phyloP scores from a whole-genome alignment of 2,113 vertebrate genomes.

The Gadus chalcogrammus region DNA sequence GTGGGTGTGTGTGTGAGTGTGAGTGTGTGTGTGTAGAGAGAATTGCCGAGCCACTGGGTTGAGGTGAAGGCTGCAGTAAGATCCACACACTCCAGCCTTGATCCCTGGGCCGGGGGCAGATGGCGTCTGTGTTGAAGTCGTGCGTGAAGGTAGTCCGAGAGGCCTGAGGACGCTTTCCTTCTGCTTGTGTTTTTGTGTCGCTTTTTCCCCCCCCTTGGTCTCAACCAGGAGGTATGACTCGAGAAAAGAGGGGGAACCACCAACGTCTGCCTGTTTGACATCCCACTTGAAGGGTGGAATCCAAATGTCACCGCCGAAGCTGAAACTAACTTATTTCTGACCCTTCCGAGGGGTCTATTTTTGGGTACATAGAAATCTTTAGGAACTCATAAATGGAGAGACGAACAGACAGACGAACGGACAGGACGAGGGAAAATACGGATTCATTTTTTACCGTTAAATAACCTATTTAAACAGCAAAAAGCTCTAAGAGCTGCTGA shows the following conservation, averaged over 20 bases:
- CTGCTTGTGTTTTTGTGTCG: not conserved
- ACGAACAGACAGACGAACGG: too few species aligned
- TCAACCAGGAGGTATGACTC: not conserved
- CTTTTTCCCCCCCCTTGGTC: slow-evolving; percentile 19
- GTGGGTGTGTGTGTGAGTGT: not conserved
- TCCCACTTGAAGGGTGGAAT: slow-evolving; percentile 6
- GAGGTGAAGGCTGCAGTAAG: slow-evolving; percentile 45
- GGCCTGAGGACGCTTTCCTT: slow-evolving; percentile 1
- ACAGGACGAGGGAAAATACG: too few species aligned
- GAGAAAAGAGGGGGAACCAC: slow-evolving; percentile 1
- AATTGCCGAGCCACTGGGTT: slow-evolving; percentile 24
- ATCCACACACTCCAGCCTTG: slow-evolving; percentile 43
- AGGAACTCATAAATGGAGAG: too few species aligned
- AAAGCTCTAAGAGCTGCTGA: too few species aligned
- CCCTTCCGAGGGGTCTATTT: too few species aligned
- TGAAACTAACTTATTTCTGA: too few species aligned
- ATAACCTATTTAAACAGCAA: too few species aligned
- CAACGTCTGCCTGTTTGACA: not conserved
- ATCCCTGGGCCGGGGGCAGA: slow-evolving; percentile 28
- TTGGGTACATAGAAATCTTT: too few species aligned
- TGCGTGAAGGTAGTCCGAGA: slow-evolving; percentile 27
- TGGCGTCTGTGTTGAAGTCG: slow-evolving; percentile 42
- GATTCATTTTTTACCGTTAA: too few species aligned
- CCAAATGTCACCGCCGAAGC: not conserved
- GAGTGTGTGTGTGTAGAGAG: slow-evolving; percentile 23